Evolutionary conservation across 1,140 invertebrate genomes (phyloP).

Genomic region (Plectrocnemia conspersa): DNA sequence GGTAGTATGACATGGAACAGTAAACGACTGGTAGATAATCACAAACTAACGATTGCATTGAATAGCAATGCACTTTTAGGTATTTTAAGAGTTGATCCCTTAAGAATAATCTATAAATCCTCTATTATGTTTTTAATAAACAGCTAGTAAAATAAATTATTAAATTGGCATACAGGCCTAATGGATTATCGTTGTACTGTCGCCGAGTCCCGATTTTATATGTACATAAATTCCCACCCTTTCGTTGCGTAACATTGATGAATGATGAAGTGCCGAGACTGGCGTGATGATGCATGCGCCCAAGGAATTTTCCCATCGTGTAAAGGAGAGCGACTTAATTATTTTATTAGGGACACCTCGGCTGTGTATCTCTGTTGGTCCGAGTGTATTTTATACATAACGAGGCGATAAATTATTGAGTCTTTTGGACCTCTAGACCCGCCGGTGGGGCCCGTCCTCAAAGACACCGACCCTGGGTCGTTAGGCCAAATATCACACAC

Average conservation of each 20-base stretch:
- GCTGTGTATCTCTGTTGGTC: slow-evolving; percentile 5
- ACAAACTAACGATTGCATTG: too few species aligned
- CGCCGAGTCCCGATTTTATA: too few species aligned
- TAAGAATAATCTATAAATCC: too few species aligned
- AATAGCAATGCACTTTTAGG: too few species aligned
- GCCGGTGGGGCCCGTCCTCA: slow-evolving; percentile 16
- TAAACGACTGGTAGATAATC: too few species aligned
- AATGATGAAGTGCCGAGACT: slow-evolving; percentile 8
- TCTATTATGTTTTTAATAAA: too few species aligned
- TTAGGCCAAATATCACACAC: slow-evolving; percentile 12
- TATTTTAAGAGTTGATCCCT: too few species aligned
- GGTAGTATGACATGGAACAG: too few species aligned
- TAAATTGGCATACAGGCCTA: too few species aligned
- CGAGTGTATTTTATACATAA: slow-evolving; percentile 23
- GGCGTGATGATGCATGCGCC: slow-evolving; percentile 10
- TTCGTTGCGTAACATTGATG: slow-evolving; percentile 11
- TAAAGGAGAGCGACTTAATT: slow-evolving; percentile 17
- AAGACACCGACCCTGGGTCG: slow-evolving; percentile 16
- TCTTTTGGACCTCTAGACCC: slow-evolving; percentile 15
- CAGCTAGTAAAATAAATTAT: too few species aligned
- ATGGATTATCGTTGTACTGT: too few species aligned
- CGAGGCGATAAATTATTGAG: slow-evolving; percentile 25
- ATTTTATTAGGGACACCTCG: slow-evolving; percentile 26
- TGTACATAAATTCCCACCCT: too few species aligned
- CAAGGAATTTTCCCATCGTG: slow-evolving; percentile 21